Evolutionary conservation across 1,140 invertebrate species (phyloP), one percentile per base, ranked within the genome.

Genomic region (Trichonephila clavipes): DNA sequence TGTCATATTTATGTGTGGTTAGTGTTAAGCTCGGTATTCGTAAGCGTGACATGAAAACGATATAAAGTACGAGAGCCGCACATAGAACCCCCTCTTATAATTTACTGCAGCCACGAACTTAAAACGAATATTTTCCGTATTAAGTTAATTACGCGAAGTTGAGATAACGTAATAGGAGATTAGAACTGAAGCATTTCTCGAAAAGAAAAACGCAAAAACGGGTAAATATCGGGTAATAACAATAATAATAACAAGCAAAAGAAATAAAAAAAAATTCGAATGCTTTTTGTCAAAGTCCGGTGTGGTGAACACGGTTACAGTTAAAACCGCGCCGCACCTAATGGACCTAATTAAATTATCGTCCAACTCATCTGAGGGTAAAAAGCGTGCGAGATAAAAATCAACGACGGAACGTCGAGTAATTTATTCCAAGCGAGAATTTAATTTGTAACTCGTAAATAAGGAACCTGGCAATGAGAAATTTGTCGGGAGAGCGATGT

Each of bases 401-500:
- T 93, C 92, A 87, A 58, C 83, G 69, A 62, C 62, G 90, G 62
- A 88, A 58, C 59, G 61, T 62, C 83, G 92, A 24, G 66, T 88
- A 93, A 88, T 93, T 93, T 88, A 88, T 93, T 88, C 91, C 66
- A 85, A 64, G 92, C 83, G 92, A 93, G 92, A 93, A 93, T 93
- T 93, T 93, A 93, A 93, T 93, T 93, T 93, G 92, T 93, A 93
- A 93, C 92, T 88, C 86, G 92, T 93, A 93, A 93, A 93, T 93
- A 93, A 93, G 92, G 90, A 92, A 92, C 86, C 90, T 92, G 90
- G 92, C 92, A 93, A 62, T 64, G 83, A 81, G 85, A 93, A 93
- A 88, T 66, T 93, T 93, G 61, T 24, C 24, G 19, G 40, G 28
- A 34, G 40, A 40, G 51, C 14, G 44, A 62, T 24, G 81, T 24